These are phyloP conservation scores for Montipora foliosa DNA, from an alignment of 64 coral and sea anemone species.

Conservation along the genomic window DNA sequence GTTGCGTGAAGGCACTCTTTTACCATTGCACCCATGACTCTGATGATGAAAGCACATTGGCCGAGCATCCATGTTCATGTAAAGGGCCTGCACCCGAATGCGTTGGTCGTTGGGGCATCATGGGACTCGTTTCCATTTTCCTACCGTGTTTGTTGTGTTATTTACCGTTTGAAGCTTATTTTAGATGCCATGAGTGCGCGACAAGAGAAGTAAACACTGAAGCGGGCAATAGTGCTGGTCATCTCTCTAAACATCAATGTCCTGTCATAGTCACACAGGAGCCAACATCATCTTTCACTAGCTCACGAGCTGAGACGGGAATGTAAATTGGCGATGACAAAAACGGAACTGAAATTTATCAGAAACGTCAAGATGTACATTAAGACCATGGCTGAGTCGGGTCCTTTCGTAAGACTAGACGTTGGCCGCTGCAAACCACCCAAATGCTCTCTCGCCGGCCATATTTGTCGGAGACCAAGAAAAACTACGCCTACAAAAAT, in stretches of 20 bases:
- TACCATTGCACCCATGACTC: conserved; percentile 91
- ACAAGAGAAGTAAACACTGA: conserved; percentile 1
- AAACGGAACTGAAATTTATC: background rate
- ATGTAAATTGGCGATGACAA: background rate
- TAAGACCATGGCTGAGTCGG: too few species aligned
- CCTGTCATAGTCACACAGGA: background rate
- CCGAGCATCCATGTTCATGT: conserved; percentile 79
- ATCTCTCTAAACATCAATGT: background rate
- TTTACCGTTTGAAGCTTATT: conserved; percentile 79
- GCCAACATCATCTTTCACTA: background rate
- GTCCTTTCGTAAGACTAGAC: too few species aligned
- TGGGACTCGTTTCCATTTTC: conserved; percentile 69
- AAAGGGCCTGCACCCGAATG: conserved; percentile 65
- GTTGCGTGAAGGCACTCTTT: conserved; percentile 80
- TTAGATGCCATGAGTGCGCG: conserved; percentile 16
- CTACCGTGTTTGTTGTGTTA: conserved; percentile 89
- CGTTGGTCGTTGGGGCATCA: conserved; percentile 73
- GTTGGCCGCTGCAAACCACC: too few species aligned
- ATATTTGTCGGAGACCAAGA: too few species aligned
- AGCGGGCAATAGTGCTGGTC: background rate
- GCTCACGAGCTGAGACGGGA: background rate
- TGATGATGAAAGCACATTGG: conserved; percentile 62
- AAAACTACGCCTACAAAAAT: too few species aligned
- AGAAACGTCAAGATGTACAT: background rate
- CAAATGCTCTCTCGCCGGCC: too few species aligned